These are phyloP conservation scores for Hyposmocoma kahamanoa DNA, from an alignment of 1,140 invertebrate genomes.

Conservation along the genomic window DNA sequence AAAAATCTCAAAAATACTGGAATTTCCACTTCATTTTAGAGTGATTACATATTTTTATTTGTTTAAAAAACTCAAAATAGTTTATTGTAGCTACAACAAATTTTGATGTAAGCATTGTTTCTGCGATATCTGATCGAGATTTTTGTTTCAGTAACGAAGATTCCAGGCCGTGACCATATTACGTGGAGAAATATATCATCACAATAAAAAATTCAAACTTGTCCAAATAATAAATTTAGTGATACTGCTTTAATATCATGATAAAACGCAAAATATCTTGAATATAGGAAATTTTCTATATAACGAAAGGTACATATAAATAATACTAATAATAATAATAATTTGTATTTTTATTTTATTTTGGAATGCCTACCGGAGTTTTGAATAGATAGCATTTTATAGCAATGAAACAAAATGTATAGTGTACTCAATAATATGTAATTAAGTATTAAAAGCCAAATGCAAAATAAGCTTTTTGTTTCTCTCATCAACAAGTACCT, in stretches of 20 bases:
- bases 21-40: too few species aligned
- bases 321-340: constrained; percentile 54
- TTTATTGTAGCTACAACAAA: too few species aligned
- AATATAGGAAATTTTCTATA: constrained; percentile 71
- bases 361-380: constrained; percentile 67
- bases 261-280: constrained; percentile 67
- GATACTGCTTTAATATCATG: constrained; percentile 72
- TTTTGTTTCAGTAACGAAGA: constrained; percentile 61
- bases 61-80: too few species aligned
- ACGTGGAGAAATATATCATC: constrained; percentile 46
- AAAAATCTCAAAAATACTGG: too few species aligned
- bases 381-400: constrained; percentile 73
- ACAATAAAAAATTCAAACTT: constrained; percentile 61
- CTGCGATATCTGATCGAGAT: too few species aligned
- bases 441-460: constrained; percentile 73
- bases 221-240: constrained; percentile 70
- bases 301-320: constrained; percentile 63
- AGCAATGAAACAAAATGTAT: constrained; percentile 70
- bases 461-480: constrained; percentile 39
- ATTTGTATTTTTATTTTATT: constrained; percentile 65
- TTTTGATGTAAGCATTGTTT: too few species aligned
- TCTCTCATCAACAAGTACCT: neutral
- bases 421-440: constrained; percentile 70
- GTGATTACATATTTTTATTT: too few species aligned
- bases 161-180: constrained; percentile 20